Conservation (phyloP, 2,113 vertebrate species). For the Paradisaea rubra region DNA sequence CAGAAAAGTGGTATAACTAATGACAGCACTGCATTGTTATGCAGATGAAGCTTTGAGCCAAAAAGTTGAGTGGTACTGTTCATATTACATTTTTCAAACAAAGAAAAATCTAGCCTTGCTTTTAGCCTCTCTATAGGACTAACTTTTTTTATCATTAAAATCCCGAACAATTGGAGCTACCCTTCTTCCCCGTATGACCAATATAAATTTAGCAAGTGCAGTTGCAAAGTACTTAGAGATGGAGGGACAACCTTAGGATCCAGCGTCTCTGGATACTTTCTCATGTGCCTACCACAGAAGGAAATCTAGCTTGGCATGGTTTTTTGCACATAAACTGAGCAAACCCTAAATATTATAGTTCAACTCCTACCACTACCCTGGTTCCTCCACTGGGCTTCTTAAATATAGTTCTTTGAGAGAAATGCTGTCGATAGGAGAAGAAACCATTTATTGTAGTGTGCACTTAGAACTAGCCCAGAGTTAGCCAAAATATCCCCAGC, state of each 20-base stretch:
- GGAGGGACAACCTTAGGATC: not conserved
- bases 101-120: not conserved
- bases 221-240: not conserved
- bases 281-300: not conserved
- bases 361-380: not conserved
- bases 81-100: not conserved
- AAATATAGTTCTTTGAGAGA: not conserved
- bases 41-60: not conserved
- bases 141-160: not conserved
- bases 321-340: not conserved
- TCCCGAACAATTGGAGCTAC: not conserved
- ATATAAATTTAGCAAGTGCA: not conserved
- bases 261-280: not conserved
- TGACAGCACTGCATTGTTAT: not conserved
- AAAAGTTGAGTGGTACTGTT: not conserved
- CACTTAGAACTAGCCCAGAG: not conserved
- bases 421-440: not conserved
- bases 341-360: not conserved
- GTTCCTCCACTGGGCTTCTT: not conserved
- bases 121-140: not conserved
- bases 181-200: not conserved
- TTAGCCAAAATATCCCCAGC: not conserved
- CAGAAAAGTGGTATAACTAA: conserved; percentile 30
- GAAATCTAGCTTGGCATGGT: not conserved
- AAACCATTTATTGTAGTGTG: not conserved